Percentiles rank a stretch among this genome's conserved stretches.
phyloP scores from a whole-genome alignment of 2,113 vertebrate genomes.

The Triplophysa dalaica region DNA sequence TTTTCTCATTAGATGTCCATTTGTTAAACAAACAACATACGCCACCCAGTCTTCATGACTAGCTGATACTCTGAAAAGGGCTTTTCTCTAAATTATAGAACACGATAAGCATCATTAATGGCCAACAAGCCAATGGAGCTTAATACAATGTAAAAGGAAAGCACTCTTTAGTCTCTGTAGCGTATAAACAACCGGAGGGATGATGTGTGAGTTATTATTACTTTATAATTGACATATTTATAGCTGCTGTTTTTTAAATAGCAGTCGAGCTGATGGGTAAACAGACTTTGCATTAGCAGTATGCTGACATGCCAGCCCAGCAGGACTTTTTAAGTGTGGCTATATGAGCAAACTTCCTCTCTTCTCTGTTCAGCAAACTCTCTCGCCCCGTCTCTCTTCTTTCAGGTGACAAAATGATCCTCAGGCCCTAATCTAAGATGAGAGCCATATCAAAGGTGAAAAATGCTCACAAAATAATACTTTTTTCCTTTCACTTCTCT shows the following conservation, averaged over 20 bases:
- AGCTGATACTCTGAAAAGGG: neutral
- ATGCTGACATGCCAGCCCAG: neutral
- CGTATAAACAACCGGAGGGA: neutral
- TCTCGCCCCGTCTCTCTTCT: neutral
- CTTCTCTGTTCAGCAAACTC: neutral
- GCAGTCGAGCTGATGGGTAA: constrained; percentile 11
- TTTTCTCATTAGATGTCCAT: constrained; percentile 62
- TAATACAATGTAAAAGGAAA: neutral
- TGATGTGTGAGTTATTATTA: constrained; percentile 10
- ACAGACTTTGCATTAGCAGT: neutral
- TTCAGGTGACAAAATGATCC: constrained; percentile 43
- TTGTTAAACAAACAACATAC: constrained; percentile 66
- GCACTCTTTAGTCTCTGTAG: neutral
- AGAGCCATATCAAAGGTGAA: constrained; percentile 45
- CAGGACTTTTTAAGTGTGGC: neutral
- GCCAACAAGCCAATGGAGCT: constrained; percentile 13
- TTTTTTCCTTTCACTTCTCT: constrained; percentile 17
- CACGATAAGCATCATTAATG: constrained; percentile 14
- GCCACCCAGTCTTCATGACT: constrained; percentile 61
- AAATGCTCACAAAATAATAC: constrained; percentile 42
- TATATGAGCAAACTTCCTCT: neutral
- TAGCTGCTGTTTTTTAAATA: constrained; percentile 3
- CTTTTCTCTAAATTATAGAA: constrained; percentile 28
- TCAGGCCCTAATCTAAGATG: constrained; percentile 42
- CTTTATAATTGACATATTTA: constrained; percentile 26